Percentiles rank a stretch among this genome's conserved stretches.
These are phyloP conservation scores for Acleris holmiana DNA, from an alignment of 2,888 invertebrate species.

Conservation along the genomic window DNA sequence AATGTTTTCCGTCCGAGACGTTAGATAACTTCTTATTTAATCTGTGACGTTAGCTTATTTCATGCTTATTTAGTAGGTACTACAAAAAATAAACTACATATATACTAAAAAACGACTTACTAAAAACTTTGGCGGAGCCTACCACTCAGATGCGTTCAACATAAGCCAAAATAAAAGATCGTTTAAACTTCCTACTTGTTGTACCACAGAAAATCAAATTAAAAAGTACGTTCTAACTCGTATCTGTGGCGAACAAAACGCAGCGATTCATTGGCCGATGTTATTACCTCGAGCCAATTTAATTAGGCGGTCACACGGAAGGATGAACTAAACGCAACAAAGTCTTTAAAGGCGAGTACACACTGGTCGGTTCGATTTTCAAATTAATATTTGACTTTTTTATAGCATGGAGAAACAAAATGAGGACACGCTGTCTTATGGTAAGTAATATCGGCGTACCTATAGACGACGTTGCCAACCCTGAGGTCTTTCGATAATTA, in stretches of 20 bases:
- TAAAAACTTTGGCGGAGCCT: too few relatives aligned
- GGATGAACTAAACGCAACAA: conserved; percentile 58
- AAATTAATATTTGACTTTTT: not conserved
- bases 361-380: not conserved
- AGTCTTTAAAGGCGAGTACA: conserved; percentile 18
- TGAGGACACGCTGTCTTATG: too few relatives aligned
- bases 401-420: too few relatives aligned
- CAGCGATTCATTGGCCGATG: conserved; percentile 68
- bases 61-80: too few relatives aligned
- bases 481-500: too few relatives aligned
- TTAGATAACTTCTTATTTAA: too few relatives aligned
- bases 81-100: too few relatives aligned
- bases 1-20: too few relatives aligned
- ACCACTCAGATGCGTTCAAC: not conserved
- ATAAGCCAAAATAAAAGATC: not conserved
- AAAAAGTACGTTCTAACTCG: conserved; percentile 6
- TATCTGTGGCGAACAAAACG: conserved; percentile 50
- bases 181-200: not conserved
- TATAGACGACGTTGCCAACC: too few relatives aligned
- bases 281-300: conserved; percentile 70
- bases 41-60: too few relatives aligned
- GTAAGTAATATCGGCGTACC: too few relatives aligned
- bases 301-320: conserved; percentile 80
- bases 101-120: too few relatives aligned
- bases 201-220: conserved; percentile 8